Evolutionary conservation across 2,797 vertebrate species (phyloP), one percentile per base, ranked within the genome.

Genomic region (Microcaecilia unicolor): DNA sequence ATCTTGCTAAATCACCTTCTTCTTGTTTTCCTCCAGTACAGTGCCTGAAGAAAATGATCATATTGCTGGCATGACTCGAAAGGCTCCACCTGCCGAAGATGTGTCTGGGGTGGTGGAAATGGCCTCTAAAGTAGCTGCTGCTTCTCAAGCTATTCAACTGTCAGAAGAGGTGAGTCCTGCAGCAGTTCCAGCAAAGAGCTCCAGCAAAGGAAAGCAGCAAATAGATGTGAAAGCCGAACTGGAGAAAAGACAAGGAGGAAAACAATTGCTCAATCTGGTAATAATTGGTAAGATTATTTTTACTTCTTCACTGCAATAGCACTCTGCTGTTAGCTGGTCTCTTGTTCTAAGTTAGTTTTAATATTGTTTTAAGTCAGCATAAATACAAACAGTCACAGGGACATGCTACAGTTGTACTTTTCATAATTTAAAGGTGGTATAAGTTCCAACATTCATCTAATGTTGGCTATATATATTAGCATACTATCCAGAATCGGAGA

Each of bases 261-360:
- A 98, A 63, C 86, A 90, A 1, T 81, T 98, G 24, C 75, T 99
- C 18, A 99, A 99, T 70, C 62, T 99, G 36, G 95, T 99, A 25
- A 89, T 99, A 46, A 96, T 99, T 72, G 96, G 96, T 95, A 86
- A n/a, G n/a, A n/a, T n/a, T n/a, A n/a, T n/a, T n/a, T n/a, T n/a
- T n/a, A n/a, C n/a, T n/a, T n/a, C n/a, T n/a, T n/a, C n/a, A n/a
- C n/a, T n/a, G n/a, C n/a, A n/a, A n/a, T n/a, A n/a, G n/a, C n/a
- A n/a, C n/a, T n/a, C n/a, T n/a, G n/a, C n/a, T n/a, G n/a, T n/a
- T n/a, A n/a, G n/a, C n/a, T n/a, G n/a, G n/a, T n/a, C n/a, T n/a
- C n/a, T n/a, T n/a, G n/a, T n/a, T n/a, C n/a, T n/a, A n/a, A n/a
- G n/a, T n/a, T n/a, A n/a, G n/a, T n/a, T n/a, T n/a, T n/a, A n/a